Evolutionary conservation across 2,113 vertebrate species (phyloP).

Genomic region (Egretta garzetta): DNA sequence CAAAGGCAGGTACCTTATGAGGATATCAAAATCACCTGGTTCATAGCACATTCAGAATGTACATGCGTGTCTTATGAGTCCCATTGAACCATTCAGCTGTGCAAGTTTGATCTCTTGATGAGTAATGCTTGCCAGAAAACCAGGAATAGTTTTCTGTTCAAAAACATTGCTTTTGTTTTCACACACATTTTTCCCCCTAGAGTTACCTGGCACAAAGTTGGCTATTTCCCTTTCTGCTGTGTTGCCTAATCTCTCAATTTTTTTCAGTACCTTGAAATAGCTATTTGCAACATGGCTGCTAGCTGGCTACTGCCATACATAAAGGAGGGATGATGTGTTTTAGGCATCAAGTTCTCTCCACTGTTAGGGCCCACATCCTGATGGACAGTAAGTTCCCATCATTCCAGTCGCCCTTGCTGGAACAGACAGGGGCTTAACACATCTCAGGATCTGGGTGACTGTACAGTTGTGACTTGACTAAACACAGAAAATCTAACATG

Average conservation of each 20-base stretch:
- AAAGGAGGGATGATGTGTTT: neutral
- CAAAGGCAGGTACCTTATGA: neutral
- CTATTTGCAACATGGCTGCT: neutral
- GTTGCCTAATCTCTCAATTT: neutral
- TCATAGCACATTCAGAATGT: neutral
- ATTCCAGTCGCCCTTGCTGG: neutral
- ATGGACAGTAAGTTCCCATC: neutral
- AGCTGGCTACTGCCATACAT: neutral
- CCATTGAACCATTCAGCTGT: neutral
- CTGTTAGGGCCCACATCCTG: neutral
- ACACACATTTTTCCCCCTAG: neutral
- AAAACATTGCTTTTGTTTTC: slow-evolving; percentile 54
- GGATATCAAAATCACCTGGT: neutral
- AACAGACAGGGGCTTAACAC: neutral
- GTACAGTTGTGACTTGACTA: neutral
- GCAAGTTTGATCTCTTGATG: neutral
- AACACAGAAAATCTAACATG: neutral
- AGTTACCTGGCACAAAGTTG: neutral
- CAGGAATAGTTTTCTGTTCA: neutral
- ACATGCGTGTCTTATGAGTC: neutral
- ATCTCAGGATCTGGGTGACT: neutral
- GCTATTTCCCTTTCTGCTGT: neutral
- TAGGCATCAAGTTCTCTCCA: neutral
- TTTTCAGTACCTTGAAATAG: neutral
- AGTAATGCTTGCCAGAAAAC: slow-evolving; percentile 39